phyloP scores from a whole-genome alignment of 2,888 invertebrate species.

The Tiphia femorata region DNA sequence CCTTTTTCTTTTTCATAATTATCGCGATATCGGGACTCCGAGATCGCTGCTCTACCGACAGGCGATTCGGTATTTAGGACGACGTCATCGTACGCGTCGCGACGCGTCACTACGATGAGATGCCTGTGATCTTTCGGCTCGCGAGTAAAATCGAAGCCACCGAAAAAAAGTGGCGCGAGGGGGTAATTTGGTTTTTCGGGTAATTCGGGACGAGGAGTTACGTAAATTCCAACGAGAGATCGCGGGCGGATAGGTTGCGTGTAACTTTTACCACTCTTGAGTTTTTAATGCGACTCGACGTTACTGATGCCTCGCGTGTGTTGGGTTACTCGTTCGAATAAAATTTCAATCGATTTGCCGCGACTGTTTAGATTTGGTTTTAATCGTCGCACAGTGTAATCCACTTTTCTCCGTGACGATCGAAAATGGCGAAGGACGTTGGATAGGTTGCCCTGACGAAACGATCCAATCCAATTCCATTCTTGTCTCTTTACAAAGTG shows the following conservation, averaged over 20 bases:
- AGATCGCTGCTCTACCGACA: conserved; percentile 13
- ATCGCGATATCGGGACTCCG: conserved; percentile 31
- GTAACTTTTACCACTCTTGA: too few species aligned
- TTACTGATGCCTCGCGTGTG: too few species aligned
- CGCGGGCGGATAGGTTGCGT: conserved; percentile 33
- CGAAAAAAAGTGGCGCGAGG: neutral
- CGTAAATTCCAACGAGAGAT: conserved; percentile 22
- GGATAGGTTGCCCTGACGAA: too few species aligned
- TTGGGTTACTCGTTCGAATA: too few species aligned
- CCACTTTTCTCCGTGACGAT: too few species aligned
- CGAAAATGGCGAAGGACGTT: too few species aligned
- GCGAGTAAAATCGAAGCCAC: neutral
- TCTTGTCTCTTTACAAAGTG: too few species aligned
- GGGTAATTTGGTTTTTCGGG: conserved; percentile 4
- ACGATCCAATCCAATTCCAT: too few species aligned
- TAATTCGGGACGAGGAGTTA: conserved; percentile 29
- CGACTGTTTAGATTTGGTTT: too few species aligned
- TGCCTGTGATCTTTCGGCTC: neutral
- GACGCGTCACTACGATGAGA: conserved; percentile 12
- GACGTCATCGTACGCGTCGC: conserved; percentile 30
- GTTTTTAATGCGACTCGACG: too few species aligned
- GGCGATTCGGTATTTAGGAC: conserved; percentile 29
- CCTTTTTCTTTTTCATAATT: conserved; percentile 25
- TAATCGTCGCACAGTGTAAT: too few species aligned
- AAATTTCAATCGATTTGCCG: too few species aligned